These are phyloP conservation scores for Cephalophus harveyi DNA, from an alignment of 2,113 vertebrate species.

Conservation along the genomic window DNA sequence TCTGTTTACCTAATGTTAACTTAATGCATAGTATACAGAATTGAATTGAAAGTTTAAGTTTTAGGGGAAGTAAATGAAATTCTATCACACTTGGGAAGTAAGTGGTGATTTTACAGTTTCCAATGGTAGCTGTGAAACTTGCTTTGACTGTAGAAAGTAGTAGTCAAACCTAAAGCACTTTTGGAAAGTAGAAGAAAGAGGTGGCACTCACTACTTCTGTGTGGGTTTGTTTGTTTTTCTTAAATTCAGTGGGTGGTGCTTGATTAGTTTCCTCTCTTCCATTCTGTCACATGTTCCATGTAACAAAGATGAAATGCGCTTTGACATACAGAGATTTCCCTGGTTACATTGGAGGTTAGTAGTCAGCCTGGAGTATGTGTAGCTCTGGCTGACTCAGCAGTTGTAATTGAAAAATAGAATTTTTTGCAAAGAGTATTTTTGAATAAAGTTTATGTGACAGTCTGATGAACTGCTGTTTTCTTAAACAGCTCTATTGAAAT, in stretches of 20 bases:
- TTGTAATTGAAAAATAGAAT: not conserved
- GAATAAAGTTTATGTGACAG: not conserved
- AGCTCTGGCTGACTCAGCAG: not conserved
- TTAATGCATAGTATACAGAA: not conserved
- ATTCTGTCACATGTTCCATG: not conserved
- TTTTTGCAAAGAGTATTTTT: not conserved
- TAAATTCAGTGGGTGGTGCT: not conserved
- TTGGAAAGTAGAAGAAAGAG: not conserved
- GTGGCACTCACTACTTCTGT: not conserved
- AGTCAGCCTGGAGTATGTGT: not conserved
- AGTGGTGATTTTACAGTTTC: not conserved
- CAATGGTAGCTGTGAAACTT: not conserved
- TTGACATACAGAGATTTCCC: not conserved
- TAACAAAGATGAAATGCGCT: not conserved
- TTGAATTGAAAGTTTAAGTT: not conserved
- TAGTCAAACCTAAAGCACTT: not conserved
- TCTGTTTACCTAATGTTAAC: not conserved
- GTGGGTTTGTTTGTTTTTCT: not conserved
- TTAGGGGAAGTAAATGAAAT: not conserved
- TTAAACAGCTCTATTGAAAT: not conserved
- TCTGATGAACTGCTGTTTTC: not conserved
- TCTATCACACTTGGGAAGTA: not conserved
- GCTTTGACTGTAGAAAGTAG: not conserved
- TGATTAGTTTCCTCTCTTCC: not conserved
- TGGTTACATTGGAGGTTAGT: not conserved